phyloP scores from a whole-genome alignment of 2,888 invertebrate genomes.

The Drosophila ochracea region DNA sequence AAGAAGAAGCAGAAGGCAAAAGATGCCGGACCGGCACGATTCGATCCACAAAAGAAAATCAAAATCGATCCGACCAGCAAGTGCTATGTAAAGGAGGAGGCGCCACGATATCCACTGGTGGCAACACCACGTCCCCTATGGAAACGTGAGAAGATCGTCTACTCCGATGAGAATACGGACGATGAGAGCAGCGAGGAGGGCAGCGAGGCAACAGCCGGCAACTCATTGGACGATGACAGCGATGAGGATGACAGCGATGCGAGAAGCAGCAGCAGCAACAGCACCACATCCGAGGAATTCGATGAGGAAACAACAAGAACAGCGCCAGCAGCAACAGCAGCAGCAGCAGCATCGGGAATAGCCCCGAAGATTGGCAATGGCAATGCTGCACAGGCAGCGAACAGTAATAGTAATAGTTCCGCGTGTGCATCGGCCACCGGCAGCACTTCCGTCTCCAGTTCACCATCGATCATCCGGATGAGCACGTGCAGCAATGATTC shows the following conservation, averaged over 20 bases:
- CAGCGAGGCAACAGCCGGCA: slow-evolving; percentile 71
- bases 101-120: slow-evolving; percentile 86
- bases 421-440: slow-evolving; percentile 27
- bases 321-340: slow-evolving; percentile 57
- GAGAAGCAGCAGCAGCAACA: slow-evolving; percentile 74
- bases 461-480: slow-evolving; percentile 86
- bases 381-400: slow-evolving; percentile 12
- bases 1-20: slow-evolving; percentile 81
- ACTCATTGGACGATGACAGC: slow-evolving; percentile 82
- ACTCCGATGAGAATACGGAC: slow-evolving; percentile 85
- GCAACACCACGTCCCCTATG: slow-evolving; percentile 88
- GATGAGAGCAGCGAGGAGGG: slow-evolving; percentile 85
- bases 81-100: slow-evolving; percentile 86
- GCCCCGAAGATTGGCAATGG: background rate
- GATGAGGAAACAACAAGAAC: slow-evolving; percentile 68
- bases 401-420: slow-evolving; percentile 1
- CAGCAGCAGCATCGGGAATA: slow-evolving; percentile 41
- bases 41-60: slow-evolving; percentile 85
- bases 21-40: slow-evolving; percentile 70
- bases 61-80: slow-evolving; percentile 84
- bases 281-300: slow-evolving; percentile 65
- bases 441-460: slow-evolving; percentile 48
- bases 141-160: slow-evolving; percentile 86
- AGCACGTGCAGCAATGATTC: slow-evolving; percentile 93
- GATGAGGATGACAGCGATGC: slow-evolving; percentile 77